Evolutionary conservation across 2,888 invertebrate genomes (phyloP).

Genomic region (Masnerella sp.): DNA sequence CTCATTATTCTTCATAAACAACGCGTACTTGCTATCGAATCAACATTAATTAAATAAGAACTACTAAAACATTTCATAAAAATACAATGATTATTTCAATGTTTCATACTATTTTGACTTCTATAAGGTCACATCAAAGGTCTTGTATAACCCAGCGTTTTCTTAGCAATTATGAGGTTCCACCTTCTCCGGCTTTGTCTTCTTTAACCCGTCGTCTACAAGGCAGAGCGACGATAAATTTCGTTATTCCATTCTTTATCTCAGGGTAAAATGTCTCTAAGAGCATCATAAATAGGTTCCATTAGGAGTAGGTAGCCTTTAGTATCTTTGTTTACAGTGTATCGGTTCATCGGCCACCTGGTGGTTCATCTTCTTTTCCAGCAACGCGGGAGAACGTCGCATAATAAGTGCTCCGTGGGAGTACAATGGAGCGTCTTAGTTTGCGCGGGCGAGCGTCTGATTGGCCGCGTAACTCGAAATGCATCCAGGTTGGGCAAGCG

Average conservation of each 20-base stretch:
- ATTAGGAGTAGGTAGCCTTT: slow-evolving; percentile 39
- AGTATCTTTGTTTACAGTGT: slow-evolving; percentile 32
- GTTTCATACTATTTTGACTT: no score
- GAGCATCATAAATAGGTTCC: slow-evolving; percentile 30
- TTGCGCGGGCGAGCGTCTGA: slow-evolving; percentile 53
- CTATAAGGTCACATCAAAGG: no score
- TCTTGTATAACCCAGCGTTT: no score
- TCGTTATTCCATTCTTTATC: background rate
- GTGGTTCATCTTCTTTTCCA: slow-evolving; percentile 62
- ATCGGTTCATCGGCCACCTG: slow-evolving; percentile 46
- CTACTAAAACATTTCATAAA: no score
- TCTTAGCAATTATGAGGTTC: no score
- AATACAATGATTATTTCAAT: no score
- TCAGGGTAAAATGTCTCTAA: slow-evolving; percentile 6
- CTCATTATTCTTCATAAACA: no score
- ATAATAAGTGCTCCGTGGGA: slow-evolving; percentile 71
- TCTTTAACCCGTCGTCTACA: no score
- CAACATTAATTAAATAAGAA: no score
- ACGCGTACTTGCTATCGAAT: no score
- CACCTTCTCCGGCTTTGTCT: no score
- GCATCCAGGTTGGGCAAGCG: slow-evolving; percentile 62
- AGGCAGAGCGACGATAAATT: background rate
- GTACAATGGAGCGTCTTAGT: slow-evolving; percentile 54
- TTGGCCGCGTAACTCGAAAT: slow-evolving; percentile 62
- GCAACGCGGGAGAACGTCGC: slow-evolving; percentile 67